Evolutionary conservation across 2,797 vertebrate genomes (phyloP), one percentile per base, ranked within the genome.

Genomic region (Bovichtus variegatus): DNA sequence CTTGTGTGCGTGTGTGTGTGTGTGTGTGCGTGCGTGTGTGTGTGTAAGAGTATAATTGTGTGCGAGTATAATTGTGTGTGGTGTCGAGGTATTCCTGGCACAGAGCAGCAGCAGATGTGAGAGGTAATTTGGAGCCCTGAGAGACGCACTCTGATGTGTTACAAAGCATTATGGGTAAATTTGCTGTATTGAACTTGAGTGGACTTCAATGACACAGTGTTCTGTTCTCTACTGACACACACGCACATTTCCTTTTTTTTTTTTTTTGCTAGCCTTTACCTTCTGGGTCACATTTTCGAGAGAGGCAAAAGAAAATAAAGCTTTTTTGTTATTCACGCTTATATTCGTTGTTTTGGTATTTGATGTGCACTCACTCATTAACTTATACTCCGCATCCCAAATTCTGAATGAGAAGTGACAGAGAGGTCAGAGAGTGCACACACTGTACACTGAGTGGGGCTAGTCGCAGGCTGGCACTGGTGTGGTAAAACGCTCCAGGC

Each of bases 141-240:
- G 92, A 89, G 89, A 89, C 50, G 34, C 71, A 79, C 78, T 86
- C 76, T 82, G 77, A 86, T 85, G 88, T 87, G 91, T 85, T 87
- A 91, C 91, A 89, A 92, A 88, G 92, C 87, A 94, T 91, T 88
- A 86, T 93, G 93, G 91, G 90, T 91, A 94, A 65, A 88, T 87
- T 72, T 87, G 55, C 79, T 63, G 54, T 78, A 87, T 76, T 87
- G 74, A 85, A 87, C 82, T 76, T 76, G 82, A 91, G 84, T 90
- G 83, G 87, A 84, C 86, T 82, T 93, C 87, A 89, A 80, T 90
- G 89, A 91, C 86, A 91, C 73, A 65, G 21, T 61, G 78, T 55
- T 74, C 61, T 57, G 16, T 60, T 83, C 75, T 76, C 61, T 49
- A 43, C 65, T 18, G 65, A 66, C 36, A 78, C 59, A 46, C 29